Evolutionary conservation across 2,113 vertebrate genomes (phyloP), one percentile per base, ranked within the genome.

Genomic region (Phylloscopus trochiloides): DNA sequence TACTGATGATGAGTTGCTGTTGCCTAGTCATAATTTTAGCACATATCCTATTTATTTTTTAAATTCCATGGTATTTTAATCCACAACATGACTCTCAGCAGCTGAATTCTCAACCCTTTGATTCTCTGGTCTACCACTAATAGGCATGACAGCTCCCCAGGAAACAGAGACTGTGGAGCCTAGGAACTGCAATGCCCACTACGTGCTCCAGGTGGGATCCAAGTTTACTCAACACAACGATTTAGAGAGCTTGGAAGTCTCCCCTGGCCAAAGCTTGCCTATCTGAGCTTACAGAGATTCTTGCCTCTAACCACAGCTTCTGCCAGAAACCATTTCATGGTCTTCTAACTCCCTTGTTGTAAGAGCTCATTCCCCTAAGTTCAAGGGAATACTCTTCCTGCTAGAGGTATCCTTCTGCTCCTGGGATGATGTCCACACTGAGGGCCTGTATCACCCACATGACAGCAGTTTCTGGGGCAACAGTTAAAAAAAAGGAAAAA

Each of bases 11-110:
- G n/a, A 78, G 14, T 65, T 72, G 59, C 66, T 88, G 18, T 42
- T 94, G 36, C 42, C 71, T 88, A 29, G 21, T 21, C 54, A 92
- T 50, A 82, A 88, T 73, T 88, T 92, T 42, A 76, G 50, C 61
- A 87, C 6, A 25, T 4, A 84, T 80, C 36, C 36, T 24, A 31
- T 20, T 61, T 74, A 67, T 84, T 84, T 84, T 87, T 90, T 52
- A 81, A 87, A 82, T 82, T 67, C 26, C 1, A 2, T 43, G 34
- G 11, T 62, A 88, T 81, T 94, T 95, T 81, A 93, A 67, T 65
- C 52, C 63, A 54, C 24, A 74, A 17, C 14, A 75, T 36, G 26
- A 77, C 43, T 89, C 63, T 75, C 24, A 47, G 65, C 34, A 70
- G 32, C 24, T 74, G 51, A 89, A 81, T 75, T 74, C 31, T 67